phyloP scores from a whole-genome alignment of 2,797 vertebrate genomes.

The Cryptoprocta ferox region DNA sequence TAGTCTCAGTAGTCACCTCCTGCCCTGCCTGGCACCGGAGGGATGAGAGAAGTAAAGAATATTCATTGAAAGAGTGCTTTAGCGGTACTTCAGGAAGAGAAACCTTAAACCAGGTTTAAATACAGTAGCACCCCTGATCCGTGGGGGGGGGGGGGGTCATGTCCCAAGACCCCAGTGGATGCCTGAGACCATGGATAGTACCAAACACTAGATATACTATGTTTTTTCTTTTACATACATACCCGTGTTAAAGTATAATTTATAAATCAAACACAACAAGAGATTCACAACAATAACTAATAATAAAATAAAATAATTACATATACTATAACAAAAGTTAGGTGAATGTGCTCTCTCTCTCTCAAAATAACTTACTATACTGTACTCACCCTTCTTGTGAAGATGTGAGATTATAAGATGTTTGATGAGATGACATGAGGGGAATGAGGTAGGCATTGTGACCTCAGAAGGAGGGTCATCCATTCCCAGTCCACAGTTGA shows the following conservation, averaged over 20 bases:
- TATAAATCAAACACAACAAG: background rate
- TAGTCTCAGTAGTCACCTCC: background rate
- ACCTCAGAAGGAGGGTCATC: background rate
- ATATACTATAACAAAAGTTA: background rate
- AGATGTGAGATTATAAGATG: background rate
- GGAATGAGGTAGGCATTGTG: background rate
- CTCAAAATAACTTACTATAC: background rate
- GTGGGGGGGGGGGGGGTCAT: background rate
- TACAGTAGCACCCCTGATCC: background rate
- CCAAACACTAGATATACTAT: background rate
- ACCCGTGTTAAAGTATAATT: background rate
- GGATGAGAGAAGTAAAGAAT: background rate
- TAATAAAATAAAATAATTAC: background rate
- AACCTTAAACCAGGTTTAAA: background rate
- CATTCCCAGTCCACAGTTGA: background rate
- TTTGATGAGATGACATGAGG: background rate
- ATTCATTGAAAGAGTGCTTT: background rate
- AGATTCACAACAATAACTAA: background rate
- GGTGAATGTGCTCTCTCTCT: background rate
- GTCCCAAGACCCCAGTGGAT: background rate
- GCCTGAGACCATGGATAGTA: background rate
- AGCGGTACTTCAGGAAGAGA: background rate
- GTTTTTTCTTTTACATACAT: background rate
- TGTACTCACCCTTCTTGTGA: background rate
- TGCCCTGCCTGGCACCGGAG: background rate